Evolutionary conservation across 2,113 vertebrate species (phyloP).

Genomic region (Sisor rabdophorus): DNA sequence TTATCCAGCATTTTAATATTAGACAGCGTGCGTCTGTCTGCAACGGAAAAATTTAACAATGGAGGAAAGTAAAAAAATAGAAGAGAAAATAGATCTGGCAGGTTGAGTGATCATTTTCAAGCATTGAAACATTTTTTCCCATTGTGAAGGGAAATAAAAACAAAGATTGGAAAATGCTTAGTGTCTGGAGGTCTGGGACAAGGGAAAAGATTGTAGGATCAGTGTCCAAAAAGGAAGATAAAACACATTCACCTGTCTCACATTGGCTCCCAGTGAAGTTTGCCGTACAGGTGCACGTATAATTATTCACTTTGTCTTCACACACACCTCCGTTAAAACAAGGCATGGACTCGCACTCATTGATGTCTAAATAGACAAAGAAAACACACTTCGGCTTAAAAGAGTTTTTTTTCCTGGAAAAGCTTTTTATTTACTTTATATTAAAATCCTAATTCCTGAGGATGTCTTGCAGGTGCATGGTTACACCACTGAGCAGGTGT

Average conservation of each 20-base stretch:
- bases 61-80: slow-evolving; percentile 38
- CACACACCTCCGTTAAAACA: slow-evolving; percentile 86
- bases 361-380: slow-evolving; percentile 70
- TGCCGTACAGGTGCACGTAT: slow-evolving; percentile 76
- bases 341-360: slow-evolving; percentile 79
- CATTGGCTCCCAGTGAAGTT: slow-evolving; percentile 80
- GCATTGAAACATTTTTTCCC: slow-evolving; percentile 36
- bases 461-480: slow-evolving; percentile 47
- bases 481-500: slow-evolving; percentile 64
- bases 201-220: not conserved
- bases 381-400: slow-evolving; percentile 33
- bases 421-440: slow-evolving; percentile 29
- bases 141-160: slow-evolving; percentile 40
- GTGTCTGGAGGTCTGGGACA: slow-evolving; percentile 16
- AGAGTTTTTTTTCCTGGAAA: slow-evolving; percentile 5
- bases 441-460: slow-evolving; percentile 27
- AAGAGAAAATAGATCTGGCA: slow-evolving; percentile 37
- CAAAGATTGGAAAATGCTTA: slow-evolving; percentile 30
- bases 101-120: slow-evolving; percentile 49
- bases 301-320: slow-evolving; percentile 72
- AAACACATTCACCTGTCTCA: slow-evolving; percentile 77
- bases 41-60: slow-evolving; percentile 49
- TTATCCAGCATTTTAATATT: slow-evolving; percentile 39
- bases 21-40: slow-evolving; percentile 40
- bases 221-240: not conserved